Percentiles rank a stretch among this genome's conserved stretches.
Evolutionary conservation across 1,140 invertebrate genomes (phyloP).

Genomic region (Pissodes strobi): DNA sequence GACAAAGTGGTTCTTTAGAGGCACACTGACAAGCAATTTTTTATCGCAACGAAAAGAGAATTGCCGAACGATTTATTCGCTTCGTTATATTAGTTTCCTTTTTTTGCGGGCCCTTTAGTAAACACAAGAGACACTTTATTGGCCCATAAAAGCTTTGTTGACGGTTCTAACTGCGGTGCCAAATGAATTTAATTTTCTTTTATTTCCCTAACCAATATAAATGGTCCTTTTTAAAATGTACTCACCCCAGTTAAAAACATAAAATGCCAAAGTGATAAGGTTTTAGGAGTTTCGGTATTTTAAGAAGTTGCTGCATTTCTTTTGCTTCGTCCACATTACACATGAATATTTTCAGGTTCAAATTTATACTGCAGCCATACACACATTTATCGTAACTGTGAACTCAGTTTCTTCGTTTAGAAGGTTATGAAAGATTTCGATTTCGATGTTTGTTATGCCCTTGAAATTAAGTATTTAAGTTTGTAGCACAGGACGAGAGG

Average conservation of each 20-base stretch:
- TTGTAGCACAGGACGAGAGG: too few species aligned
- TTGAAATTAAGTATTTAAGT: too few species aligned
- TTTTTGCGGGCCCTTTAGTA: constrained; percentile 27
- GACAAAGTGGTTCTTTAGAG: constrained; percentile 22
- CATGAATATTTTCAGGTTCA: too few species aligned
- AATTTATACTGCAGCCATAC: too few species aligned
- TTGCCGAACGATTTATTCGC: constrained; percentile 24
- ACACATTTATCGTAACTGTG: too few species aligned
- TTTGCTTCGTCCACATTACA: too few species aligned
- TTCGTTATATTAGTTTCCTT: constrained; percentile 28
- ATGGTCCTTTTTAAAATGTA: constrained; percentile 6
- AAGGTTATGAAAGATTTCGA: too few species aligned
- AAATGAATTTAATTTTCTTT: constrained; percentile 36
- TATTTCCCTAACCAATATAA: constrained; percentile 22
- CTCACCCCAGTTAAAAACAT: not conserved
- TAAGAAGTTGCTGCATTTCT: too few species aligned
- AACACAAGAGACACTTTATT: constrained; percentile 36
- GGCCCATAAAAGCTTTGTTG: constrained; percentile 29
- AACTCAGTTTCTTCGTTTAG: too few species aligned
- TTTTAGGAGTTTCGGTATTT: not conserved
- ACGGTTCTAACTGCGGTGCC: constrained; percentile 22
- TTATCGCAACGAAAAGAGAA: constrained; percentile 5
- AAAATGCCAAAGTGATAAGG: not conserved
- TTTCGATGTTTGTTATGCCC: too few species aligned
- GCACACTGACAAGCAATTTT: constrained; percentile 11